Percentiles rank a stretch among this genome's conserved stretches.
Evolutionary conservation across 2,113 vertebrate genomes (phyloP).

Genomic region (Rousettus leschenaultii): DNA sequence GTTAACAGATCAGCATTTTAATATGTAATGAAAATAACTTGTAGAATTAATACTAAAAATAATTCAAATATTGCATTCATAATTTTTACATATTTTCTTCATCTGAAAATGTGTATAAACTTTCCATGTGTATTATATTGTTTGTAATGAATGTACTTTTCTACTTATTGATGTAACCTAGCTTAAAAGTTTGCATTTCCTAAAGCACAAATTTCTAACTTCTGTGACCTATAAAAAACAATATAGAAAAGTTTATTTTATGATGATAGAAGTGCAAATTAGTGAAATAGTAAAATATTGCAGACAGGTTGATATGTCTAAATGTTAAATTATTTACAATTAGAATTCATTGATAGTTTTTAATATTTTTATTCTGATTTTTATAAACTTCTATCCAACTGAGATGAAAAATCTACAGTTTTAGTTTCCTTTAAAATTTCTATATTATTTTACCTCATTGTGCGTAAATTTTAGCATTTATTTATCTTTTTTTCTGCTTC

Average conservation of each 20-base stretch:
- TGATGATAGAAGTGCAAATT: not conserved
- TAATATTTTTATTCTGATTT: not conserved
- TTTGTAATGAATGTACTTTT: not conserved
- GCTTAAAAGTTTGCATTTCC: not conserved
- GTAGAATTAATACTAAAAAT: conserved; percentile 60
- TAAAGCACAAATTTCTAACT: not conserved
- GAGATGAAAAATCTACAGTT: not conserved
- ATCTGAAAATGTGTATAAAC: not conserved
- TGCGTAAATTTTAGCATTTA: not conserved
- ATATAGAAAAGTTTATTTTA: not conserved
- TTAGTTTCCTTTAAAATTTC: not conserved
- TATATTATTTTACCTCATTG: not conserved
- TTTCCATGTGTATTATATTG: not conserved
- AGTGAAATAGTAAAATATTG: not conserved
- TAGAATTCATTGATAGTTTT: not conserved
- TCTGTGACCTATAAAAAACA: not conserved
- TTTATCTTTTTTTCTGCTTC: not conserved
- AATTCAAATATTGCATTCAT: not conserved
- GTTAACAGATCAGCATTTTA: conserved; percentile 67
- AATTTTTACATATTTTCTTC: not conserved
- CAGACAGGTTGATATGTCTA: not conserved
- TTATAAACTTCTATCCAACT: not conserved
- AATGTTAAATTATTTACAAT: not conserved
- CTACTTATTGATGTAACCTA: not conserved
- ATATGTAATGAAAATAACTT: conserved; percentile 63